A percentile compares a stretch with the other conserved stretches of the same genome.
Conservation (phyloP, 2,113 vertebrate species). For the Ancistrus triradiatus region DNA sequence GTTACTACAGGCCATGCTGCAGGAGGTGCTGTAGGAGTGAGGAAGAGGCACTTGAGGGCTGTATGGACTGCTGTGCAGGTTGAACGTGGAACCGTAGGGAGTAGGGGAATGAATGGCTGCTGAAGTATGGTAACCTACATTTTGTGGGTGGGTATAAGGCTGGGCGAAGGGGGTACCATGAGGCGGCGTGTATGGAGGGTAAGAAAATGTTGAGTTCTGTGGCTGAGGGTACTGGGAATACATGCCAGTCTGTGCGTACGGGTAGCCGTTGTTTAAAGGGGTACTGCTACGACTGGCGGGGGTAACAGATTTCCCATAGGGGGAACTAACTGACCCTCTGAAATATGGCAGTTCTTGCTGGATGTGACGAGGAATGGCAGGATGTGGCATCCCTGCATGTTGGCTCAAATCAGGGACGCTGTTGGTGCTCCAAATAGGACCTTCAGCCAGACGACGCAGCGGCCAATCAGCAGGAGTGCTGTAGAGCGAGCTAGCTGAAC, state of each 20-base stretch:
- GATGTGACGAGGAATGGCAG: slow-evolving; percentile 9
- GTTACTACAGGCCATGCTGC: slow-evolving; percentile 4
- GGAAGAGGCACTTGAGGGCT: slow-evolving; percentile 6
- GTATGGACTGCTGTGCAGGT: background rate
- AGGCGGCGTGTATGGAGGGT: slow-evolving; percentile 31
- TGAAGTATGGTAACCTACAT: slow-evolving; percentile 1
- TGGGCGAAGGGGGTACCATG: slow-evolving; percentile 31
- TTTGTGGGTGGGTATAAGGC: slow-evolving; percentile 14
- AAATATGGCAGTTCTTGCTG: slow-evolving; percentile 37
- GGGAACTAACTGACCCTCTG: slow-evolving; percentile 7
- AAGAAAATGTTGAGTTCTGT: slow-evolving; percentile 4
- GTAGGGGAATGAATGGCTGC: background rate
- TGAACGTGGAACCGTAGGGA: slow-evolving; percentile 6
- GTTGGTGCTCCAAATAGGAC: slow-evolving; percentile 75
- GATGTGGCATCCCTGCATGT: background rate
- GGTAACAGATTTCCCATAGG: background rate
- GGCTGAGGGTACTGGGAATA: background rate
- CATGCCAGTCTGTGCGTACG: background rate
- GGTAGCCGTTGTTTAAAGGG: background rate
- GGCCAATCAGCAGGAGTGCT: slow-evolving; percentile 72
- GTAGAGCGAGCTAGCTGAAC: slow-evolving; percentile 76
- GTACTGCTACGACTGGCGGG: slow-evolving; percentile 1
- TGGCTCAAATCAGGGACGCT: slow-evolving; percentile 78
- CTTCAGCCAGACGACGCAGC: slow-evolving; percentile 63
- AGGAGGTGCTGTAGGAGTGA: slow-evolving; percentile 28